phyloP scores from a whole-genome alignment of 2,888 invertebrate species.

The Augochlorella aurata region DNA sequence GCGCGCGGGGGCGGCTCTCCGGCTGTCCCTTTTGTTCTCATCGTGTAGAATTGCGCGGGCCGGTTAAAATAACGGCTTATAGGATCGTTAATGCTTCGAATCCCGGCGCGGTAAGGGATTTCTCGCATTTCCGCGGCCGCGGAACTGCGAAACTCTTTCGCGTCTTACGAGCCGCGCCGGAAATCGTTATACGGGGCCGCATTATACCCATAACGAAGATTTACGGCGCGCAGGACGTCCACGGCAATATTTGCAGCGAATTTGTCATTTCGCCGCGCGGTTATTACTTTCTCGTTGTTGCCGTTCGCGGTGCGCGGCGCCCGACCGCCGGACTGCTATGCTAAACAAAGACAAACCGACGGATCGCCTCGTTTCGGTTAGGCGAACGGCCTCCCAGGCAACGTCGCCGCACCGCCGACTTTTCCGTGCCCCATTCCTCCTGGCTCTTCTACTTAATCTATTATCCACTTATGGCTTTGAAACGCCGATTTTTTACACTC shows the following conservation, averaged over 20 bases:
- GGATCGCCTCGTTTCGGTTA: neutral
- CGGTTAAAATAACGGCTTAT: conserved; percentile 37
- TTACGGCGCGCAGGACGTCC: conserved; percentile 61
- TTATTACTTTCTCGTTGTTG: conserved; percentile 70
- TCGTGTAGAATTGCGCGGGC: conserved; percentile 5
- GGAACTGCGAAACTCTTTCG: conserved; percentile 49
- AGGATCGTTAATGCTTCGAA: conserved; percentile 20
- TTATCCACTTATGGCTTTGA: neutral
- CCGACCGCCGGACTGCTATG: conserved; percentile 31
- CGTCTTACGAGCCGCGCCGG: conserved; percentile 49
- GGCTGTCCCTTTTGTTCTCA: conserved; percentile 11
- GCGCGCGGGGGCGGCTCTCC: neutral
- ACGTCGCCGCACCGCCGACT: neutral
- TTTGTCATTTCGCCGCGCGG: conserved; percentile 69
- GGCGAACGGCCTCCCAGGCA: neutral
- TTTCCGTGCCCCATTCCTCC: neutral
- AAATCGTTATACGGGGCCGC: conserved; percentile 55
- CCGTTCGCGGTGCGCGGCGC: conserved; percentile 32
- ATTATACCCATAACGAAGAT: conserved; percentile 62
- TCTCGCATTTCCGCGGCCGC: conserved; percentile 22
- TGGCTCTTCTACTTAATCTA: neutral
- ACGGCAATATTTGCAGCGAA: conserved; percentile 68
- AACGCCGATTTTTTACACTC: neutral
- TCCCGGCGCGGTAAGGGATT: conserved; percentile 32
- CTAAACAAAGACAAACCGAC: conserved; percentile 49